Base-by-base conservation (phyloP, 2,888 invertebrate genomes). In the Cynaeus angustus region DNA sequence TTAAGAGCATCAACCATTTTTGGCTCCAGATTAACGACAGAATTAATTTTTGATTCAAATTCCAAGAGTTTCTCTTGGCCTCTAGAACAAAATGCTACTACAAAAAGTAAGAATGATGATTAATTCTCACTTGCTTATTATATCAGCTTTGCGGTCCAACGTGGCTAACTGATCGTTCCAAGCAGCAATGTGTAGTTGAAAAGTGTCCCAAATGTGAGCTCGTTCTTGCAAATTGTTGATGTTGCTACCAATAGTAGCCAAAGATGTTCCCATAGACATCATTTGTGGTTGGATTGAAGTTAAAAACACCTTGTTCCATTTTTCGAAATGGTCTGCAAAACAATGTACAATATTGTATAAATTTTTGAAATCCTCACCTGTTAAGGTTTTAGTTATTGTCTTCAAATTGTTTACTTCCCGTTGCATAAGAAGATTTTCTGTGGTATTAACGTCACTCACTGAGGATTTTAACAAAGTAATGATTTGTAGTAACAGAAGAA, bases 161-260 rank as follows among this genome's bases (percentile, higher is more conserved):
- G 86, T 82, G 68, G 86, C 86, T 66, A 88, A 84, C 72, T 87
- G 87, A 38, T 87, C 87, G 68, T 87, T 88, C 88, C 88, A 88
- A 0, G 87, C 85, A 10, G 86, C 83, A 41, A 88, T 86, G 74
- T 88, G 88, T 71, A 87, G 85, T 71, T 87, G 86, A 75, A 88
- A 87, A 26, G 87, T 87, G 59, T 87, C 86, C 88, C 88, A 88
- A 2, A 86, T 85, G 70, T 87, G 87, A 0, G 87, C 86, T 55
- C 87, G 84, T 73, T 87, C 87, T 75, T 84, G 86, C 16, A 88
- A 78, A 71, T 83, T 83, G 72, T 86, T 85, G 21, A 88, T 80
- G 65, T 87, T 87, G 69, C 80, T 83, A 74, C 88, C 87, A 41
- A 88, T 81, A 66, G 80, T 83, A 1, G 83, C 80, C 3, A 88